These are phyloP conservation scores for Sebastolobus altivelis DNA, from an alignment of 2,797 vertebrate genomes.

Conservation along the genomic window DNA sequence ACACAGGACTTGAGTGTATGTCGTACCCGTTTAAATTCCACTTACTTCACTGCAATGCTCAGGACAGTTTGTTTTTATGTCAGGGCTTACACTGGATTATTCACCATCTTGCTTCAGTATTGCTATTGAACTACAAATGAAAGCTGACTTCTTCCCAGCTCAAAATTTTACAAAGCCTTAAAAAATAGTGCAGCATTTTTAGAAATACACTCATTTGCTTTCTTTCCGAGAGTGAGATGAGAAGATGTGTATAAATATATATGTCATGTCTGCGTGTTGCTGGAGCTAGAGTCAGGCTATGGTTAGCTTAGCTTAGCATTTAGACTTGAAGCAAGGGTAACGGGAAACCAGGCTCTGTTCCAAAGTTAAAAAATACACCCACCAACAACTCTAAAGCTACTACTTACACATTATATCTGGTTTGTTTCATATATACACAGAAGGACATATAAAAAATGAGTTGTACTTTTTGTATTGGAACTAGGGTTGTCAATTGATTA, in stretches of 20 bases:
- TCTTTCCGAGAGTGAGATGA: too few relatives aligned
- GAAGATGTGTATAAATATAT: too few relatives aligned
- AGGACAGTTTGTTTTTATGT: neutral
- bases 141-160: neutral
- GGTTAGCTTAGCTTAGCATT: neutral
- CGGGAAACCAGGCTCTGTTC: too few relatives aligned
- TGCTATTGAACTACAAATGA: neutral
- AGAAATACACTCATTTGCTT: too few relatives aligned
- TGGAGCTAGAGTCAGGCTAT: neutral
- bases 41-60: neutral
- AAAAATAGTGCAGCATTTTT: neutral
- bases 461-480: too few relatives aligned
- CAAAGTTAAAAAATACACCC: neutral
- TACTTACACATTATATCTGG: neutral
- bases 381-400: neutral
- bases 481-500: too few relatives aligned
- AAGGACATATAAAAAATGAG: too few relatives aligned
- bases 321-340: too few relatives aligned
- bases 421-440: too few relatives aligned
- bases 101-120: neutral
- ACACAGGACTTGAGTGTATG: slow-evolving; percentile 88
- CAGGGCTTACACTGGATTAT: neutral
- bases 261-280: neutral
- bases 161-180: neutral
- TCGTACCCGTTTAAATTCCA: slow-evolving; percentile 7